Evolutionary conservation across 2,113 vertebrate genomes (phyloP), one percentile per base, ranked within the genome.

Genomic region (Upupa epops): DNA sequence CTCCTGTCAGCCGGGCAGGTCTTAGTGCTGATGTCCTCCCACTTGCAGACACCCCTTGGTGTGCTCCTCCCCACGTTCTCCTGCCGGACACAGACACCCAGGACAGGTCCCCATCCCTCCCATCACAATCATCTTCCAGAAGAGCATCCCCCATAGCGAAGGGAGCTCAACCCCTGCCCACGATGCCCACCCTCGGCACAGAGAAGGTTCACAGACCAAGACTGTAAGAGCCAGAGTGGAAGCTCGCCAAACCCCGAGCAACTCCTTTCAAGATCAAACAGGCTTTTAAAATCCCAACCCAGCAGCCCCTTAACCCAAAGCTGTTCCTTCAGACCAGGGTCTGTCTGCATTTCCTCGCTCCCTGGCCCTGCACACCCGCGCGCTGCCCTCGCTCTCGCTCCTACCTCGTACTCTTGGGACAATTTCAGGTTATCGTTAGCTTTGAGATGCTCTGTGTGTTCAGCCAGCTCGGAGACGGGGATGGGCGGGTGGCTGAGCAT

Each of bases 341-440:
- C 83, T 71, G 48, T 11, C 60, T 78, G 61, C 70, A 71, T 72
- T 58, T 46, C 80, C 76, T 29, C 29, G 68, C 45, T 51, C 65
- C 68, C 82, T 83, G 75, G 61, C 88, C 83, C 82, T 83, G 77
- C 70, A 78, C 49, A 87, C 79, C 51, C 88, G 59, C 17, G 66
- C 86, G 59, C 80, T 74, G 64, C 86, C 56, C 86, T 77, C 90
- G 11, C 32, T 83, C 61, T 58, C 25, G 88, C 70, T 93, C 98
- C 96, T 97, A 99, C 99, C 99, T 99, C 99, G 11, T 99, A 99
- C 94, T 99, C 99, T 97, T 99, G 99, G 60, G 99, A 99, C 78
- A 99, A 98, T 96, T 99, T 99, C 86, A 99, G 98, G 97, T 99
- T 99, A 98, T 99, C 99, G 26, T 99, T 99, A 96, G 99, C 99